Percentiles rank a stretch among this genome's conserved stretches.
phyloP scores from a whole-genome alignment of 2,888 invertebrate species.

The Dryadula phaetusa region DNA sequence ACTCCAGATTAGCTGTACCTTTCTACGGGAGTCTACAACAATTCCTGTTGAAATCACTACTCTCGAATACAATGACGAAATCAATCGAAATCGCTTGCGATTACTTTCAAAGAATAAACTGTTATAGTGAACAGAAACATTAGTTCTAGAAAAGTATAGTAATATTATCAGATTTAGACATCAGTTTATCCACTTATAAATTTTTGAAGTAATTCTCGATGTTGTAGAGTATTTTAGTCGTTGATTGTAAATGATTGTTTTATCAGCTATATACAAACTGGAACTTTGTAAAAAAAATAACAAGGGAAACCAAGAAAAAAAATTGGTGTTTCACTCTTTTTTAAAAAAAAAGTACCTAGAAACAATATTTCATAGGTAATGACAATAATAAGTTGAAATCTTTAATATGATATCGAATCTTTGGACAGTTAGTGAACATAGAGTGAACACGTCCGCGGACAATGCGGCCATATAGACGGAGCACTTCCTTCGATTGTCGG shows the following conservation, averaged over 20 bases:
- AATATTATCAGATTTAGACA: too few species aligned
- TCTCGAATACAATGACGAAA: conserved; percentile 62
- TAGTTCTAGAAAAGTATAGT: neutral
- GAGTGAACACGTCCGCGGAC: conserved; percentile 67
- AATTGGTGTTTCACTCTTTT: too few species aligned
- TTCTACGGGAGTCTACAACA: conserved; percentile 57
- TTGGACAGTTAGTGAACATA: conserved; percentile 49
- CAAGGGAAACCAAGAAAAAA: too few species aligned
- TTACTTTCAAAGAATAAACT: conserved; percentile 56
- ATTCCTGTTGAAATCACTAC: conserved; percentile 64
- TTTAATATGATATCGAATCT: conserved; percentile 43
- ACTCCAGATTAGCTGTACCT: conserved; percentile 48
- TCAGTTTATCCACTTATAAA: too few species aligned
- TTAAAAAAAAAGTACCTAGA: too few species aligned
- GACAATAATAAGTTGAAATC: neutral
- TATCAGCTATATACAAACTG: too few species aligned
- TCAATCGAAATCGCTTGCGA: conserved; percentile 59
- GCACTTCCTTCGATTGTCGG: conserved; percentile 72
- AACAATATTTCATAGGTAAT: too few species aligned
- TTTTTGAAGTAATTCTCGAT: too few species aligned
- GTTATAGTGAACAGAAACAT: conserved; percentile 20
- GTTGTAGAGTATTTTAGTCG: too few species aligned
- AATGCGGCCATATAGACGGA: conserved; percentile 65
- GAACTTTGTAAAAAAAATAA: too few species aligned
- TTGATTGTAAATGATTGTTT: too few species aligned